Conservation (phyloP, 64 coral and sea anemone species). For the Montipora foliosa region DNA sequence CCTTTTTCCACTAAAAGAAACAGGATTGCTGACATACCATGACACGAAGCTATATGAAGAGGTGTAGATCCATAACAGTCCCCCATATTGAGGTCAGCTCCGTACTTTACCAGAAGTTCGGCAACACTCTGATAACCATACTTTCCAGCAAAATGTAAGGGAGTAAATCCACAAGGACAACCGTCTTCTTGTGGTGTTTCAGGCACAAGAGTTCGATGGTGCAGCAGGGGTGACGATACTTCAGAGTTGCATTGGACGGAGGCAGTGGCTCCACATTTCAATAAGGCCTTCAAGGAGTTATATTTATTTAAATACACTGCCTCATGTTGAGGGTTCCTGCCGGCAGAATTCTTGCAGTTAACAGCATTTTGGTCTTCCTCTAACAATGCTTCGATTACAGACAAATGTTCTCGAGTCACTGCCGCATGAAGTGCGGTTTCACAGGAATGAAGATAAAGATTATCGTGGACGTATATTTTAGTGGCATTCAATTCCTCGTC, state of each 20-base stretch:
- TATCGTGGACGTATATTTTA: conserved; percentile 18
- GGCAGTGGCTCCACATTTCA: conserved; percentile 41
- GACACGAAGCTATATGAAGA: conserved; percentile 76
- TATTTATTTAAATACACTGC: conserved; percentile 63
- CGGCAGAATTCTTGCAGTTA: conserved; percentile 35
- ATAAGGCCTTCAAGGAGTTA: conserved; percentile 21
- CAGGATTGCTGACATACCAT: neutral
- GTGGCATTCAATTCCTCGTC: neutral
- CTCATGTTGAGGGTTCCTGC: conserved; percentile 61
- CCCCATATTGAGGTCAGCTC: neutral
- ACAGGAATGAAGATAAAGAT: conserved; percentile 15
- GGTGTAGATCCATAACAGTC: conserved; percentile 63
- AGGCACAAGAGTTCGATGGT: neutral
- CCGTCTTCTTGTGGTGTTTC: neutral
- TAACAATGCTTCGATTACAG: conserved; percentile 25
- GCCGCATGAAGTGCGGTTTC: conserved; percentile 66
- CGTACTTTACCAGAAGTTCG: conserved; percentile 17
- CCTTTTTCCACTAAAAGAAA: conserved; percentile 18
- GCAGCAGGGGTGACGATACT: neutral
- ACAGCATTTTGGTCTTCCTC: conserved; percentile 10
- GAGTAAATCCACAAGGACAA: conserved; percentile 55
- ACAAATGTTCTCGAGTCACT: neutral
- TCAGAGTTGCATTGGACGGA: neutral
- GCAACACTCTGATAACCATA: conserved; percentile 41
- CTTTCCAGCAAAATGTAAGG: conserved; percentile 63